These are phyloP conservation scores for Mallateleia sp. DNA, from an alignment of 2,888 invertebrate genomes.

Conservation along the genomic window DNA sequence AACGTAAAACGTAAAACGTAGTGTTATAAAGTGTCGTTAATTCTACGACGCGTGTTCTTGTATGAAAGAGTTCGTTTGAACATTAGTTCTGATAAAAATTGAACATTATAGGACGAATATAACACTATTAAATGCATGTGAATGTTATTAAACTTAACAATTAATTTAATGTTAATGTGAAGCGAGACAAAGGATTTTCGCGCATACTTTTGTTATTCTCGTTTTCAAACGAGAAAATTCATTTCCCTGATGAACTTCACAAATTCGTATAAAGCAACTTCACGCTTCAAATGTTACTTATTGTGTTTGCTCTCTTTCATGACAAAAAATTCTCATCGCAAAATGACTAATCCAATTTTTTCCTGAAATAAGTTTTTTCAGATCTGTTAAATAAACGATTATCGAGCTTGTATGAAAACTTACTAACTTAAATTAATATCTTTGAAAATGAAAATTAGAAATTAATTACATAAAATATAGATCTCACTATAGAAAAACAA, in stretches of 20 bases:
- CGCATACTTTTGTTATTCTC: constrained; percentile 14
- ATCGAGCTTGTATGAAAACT: neutral
- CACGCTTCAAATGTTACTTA: constrained; percentile 42
- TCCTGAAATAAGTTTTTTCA: constrained; percentile 25
- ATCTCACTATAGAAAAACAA: no score
- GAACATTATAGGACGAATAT: constrained; percentile 19
- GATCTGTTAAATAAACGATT: neutral
- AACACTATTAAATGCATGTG: constrained; percentile 12
- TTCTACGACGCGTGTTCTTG: constrained; percentile 48
- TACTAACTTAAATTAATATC: neutral
- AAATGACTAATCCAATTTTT: constrained; percentile 26
- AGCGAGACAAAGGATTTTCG: neutral
- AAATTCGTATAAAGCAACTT: constrained; percentile 34
- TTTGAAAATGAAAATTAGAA: neutral
- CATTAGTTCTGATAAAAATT: constrained; percentile 29
- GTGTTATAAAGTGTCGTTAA: constrained; percentile 64
- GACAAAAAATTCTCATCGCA: constrained; percentile 22
- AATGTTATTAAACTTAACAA: constrained; percentile 33
- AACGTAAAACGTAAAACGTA: constrained; percentile 63
- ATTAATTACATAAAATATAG: no score
- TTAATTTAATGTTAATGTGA: neutral
- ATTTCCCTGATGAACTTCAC: constrained; percentile 27
- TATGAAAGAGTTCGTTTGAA: constrained; percentile 43
- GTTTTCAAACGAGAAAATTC: constrained; percentile 30
- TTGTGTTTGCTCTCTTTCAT: constrained; percentile 27